A percentile compares a stretch with the other conserved stretches of the same genome.
Evolutionary conservation across 2,888 invertebrate species (phyloP).

Genomic region (Hyles lineata): DNA sequence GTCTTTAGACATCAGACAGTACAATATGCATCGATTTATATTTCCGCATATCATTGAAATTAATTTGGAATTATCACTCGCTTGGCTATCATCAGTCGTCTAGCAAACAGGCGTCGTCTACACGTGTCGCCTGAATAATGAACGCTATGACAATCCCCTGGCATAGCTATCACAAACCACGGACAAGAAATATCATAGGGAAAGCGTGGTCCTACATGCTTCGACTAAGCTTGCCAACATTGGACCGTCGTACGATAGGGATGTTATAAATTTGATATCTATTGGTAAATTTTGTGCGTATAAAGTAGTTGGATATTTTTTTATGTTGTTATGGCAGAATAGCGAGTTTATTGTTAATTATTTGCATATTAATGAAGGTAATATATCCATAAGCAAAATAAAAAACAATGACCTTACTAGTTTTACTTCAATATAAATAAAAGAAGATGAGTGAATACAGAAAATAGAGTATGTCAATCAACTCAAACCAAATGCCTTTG

Average conservation of each 20-base stretch:
- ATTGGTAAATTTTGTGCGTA: not conserved
- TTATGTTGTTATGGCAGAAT: no score
- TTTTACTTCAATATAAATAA: no score
- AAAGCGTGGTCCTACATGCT: slow-evolving; percentile 31
- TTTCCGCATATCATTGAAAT: not conserved
- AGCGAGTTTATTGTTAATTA: no score
- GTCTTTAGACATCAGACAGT: not conserved
- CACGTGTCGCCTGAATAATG: slow-evolving; percentile 25
- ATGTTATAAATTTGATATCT: not conserved
- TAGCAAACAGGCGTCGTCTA: slow-evolving; percentile 17
- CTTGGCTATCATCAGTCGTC: slow-evolving; percentile 14
- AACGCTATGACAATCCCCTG: slow-evolving; percentile 12
- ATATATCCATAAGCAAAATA: no score
- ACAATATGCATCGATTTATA: not conserved
- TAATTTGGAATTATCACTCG: not conserved
- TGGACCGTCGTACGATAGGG: not conserved
- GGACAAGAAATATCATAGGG: slow-evolving; percentile 17
- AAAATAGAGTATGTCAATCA: no score
- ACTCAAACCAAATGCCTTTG: no score
- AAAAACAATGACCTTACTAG: no score
- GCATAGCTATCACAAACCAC: slow-evolving; percentile 12
- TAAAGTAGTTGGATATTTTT: no score
- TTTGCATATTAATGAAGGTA: no score
- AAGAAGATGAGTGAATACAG: no score
- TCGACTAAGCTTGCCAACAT: slow-evolving; percentile 30